Evolutionary conservation across 2,113 vertebrate species (phyloP), one percentile per base, ranked within the genome.

Genomic region (Anguilla rostrata): DNA sequence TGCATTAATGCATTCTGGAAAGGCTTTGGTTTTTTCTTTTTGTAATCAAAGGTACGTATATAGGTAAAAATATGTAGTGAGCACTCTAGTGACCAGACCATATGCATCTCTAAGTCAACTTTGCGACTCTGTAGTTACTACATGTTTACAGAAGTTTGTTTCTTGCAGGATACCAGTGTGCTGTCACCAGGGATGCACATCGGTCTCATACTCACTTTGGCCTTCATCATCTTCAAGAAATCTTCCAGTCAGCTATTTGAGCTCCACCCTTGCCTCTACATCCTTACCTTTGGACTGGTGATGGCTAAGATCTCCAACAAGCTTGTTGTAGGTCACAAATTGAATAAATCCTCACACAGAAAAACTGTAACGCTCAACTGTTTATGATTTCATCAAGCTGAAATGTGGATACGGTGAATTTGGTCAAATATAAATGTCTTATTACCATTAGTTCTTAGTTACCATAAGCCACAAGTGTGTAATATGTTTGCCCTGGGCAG

Each of bases 291-390:
- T 87, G 98, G 98, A 89, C 94, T 97, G 92, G 98, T 98, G 90
- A 96, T 96, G 89, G 92, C 98, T 86, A 99, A 99, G 96, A 96
- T 99, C 89, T 96, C 98, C 83, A 99, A 99, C 93, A 99, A 99
- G 90, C 91, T 99, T 85, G 98, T 99, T 97, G 98, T 99, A 94
- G 89, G 96, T 87, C 60, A 66, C 18, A 66, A 53, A 53, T 53
- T 53, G 43, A 46, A 46, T 9, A 46, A 46, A 46, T 46, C 43
- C 43, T 46, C 43, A 46, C 1, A 46, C 43, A 6, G 43, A 46
- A 46, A 53, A 53, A 14, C 12, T 12, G 49, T 53, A 53, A 12
- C 49, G 12, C 49, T 14, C 49, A 53, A 46, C 43, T 14, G 12
- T 53, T 41, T 26, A 46, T 46, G 20, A 1, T 49, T 11, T 11